Evolutionary conservation across 2,797 vertebrate species (phyloP).

Genomic region (Anabas testudineus): DNA sequence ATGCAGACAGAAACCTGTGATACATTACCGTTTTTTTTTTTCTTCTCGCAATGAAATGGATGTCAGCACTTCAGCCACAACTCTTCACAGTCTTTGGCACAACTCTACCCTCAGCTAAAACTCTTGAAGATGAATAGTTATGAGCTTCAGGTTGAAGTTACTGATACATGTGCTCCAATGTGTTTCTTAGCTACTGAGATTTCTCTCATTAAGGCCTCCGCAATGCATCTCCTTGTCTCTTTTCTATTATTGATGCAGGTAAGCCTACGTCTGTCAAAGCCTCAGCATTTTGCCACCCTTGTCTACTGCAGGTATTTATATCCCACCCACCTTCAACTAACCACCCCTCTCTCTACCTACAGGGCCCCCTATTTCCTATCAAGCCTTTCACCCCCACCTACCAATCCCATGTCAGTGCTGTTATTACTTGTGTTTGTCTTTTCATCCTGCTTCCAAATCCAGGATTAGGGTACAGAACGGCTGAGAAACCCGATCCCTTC

Average conservation of each 20-base stretch:
- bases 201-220: constrained; percentile 36
- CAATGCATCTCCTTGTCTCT: constrained; percentile 24
- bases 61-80: constrained; percentile 51
- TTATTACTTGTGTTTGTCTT: constrained; percentile 75
- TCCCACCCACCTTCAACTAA: constrained; percentile 80
- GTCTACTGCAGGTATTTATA: constrained; percentile 96
- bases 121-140: constrained; percentile 39
- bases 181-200: constrained; percentile 32
- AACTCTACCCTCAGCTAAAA: constrained; percentile 31
- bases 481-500: constrained; percentile 74
- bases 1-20: constrained; percentile 38
- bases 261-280: constrained; percentile 43
- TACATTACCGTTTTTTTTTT: constrained; percentile 12
- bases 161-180: constrained; percentile 32
- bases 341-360: constrained; percentile 78
- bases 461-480: constrained; percentile 80
- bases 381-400: constrained; percentile 52
- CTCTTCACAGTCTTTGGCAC: constrained; percentile 38
- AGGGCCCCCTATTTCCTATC: constrained; percentile 57
- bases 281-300: constrained; percentile 82
- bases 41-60: constrained; percentile 36
- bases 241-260: constrained; percentile 21
- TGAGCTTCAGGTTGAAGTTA: constrained; percentile 40
- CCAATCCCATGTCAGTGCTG: constrained; percentile 71
- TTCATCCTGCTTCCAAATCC: constrained; percentile 76